Base-by-base conservation (phyloP, 2,888 invertebrate species). In the Hemaris fuciformis region DNA sequence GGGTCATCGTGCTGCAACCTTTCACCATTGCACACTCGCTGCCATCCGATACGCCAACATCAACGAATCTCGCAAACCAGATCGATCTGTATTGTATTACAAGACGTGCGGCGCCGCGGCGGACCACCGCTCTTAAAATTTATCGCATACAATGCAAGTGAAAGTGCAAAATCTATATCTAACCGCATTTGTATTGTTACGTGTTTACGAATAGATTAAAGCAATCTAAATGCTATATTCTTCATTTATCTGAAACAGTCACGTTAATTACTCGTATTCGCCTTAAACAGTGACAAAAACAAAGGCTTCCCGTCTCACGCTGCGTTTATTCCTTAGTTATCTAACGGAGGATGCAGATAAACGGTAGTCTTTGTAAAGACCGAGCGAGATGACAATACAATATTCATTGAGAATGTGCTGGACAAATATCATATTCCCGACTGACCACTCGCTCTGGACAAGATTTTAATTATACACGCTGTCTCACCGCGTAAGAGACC, bases 1-100 rank as follows among this genome's bases (percentile, higher is more conserved):
- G 79, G 88, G 87, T 87, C 87, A 89, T 85, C 85, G 83, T 81
- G 76, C 74, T 66, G 65, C 79, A 80, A 85, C 88, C 88, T 88
- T 88, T 89, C 89, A 84, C 88, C 79, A 68, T 56, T 41, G 64
- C 42, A 57, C 45, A 22, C 46, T 56, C 58, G 42, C 34, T 48
- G 43, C 42, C 34, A 62, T 60, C 56, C 48, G 42, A 62, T 63
- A 38, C 31, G 45, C 34, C 13, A 15, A 18, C 59, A 56, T 59
- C 60, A 38, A 48, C 60, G 58, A 56, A 43, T 59, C 61, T 31
- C 34, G 34, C 42, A 2, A 56, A 46, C 34, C n/a, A 57, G 38
- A 38, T 60, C 23, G 53, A 48, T 48, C 34, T 46, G 23, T 53
- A 34, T 57, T 34, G 38, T 64, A 60, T 20, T 38, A n/a, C n/a